A percentile compares a stretch with the other conserved stretches of the same genome.
Conservation (phyloP, 2,888 invertebrate species). For the Acrocera orbiculus region DNA sequence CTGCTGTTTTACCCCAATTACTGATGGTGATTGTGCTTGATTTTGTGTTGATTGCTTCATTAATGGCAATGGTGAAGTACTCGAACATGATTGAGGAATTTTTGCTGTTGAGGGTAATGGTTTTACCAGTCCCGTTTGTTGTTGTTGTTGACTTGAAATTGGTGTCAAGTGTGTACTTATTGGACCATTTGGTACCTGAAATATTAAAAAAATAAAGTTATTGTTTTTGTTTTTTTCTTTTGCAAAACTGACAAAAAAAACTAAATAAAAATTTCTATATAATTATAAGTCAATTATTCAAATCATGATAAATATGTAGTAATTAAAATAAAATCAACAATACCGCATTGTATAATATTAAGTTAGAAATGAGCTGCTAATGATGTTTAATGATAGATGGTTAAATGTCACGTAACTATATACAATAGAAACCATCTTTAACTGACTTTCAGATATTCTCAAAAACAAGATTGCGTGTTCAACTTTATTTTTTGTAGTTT, state of each 20-base stretch:
- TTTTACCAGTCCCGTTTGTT: slow-evolving; percentile 21
- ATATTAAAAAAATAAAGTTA: slow-evolving; percentile 9
- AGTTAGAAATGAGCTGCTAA: too few species aligned
- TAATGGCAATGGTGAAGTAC: slow-evolving; percentile 14
- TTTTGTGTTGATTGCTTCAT: slow-evolving; percentile 9
- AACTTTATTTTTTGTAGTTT: too few species aligned
- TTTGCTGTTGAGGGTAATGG: slow-evolving; percentile 22
- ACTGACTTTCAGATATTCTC: too few species aligned
- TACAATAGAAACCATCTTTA: too few species aligned
- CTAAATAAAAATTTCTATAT: neutral
- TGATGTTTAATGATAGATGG: too few species aligned
- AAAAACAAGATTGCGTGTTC: too few species aligned
- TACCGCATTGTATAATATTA: too few species aligned
- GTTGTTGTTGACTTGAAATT: slow-evolving; percentile 29
- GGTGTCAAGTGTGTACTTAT: slow-evolving; percentile 22
- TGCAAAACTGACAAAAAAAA: neutral
- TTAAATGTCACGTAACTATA: too few species aligned
- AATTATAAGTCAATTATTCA: neutral
- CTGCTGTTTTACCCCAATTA: slow-evolving; percentile 4
- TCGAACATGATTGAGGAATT: slow-evolving; percentile 16
- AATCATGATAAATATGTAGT: too few species aligned
- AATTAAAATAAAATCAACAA: too few species aligned
- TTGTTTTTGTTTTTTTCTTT: neutral
- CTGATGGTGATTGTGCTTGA: slow-evolving; percentile 10
- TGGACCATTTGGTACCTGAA: slow-evolving; percentile 24